Percentiles rank a stretch among this genome's conserved stretches.
These are phyloP conservation scores for Clarias fuscus DNA, from an alignment of 2,797 vertebrate species.

Conservation along the genomic window DNA sequence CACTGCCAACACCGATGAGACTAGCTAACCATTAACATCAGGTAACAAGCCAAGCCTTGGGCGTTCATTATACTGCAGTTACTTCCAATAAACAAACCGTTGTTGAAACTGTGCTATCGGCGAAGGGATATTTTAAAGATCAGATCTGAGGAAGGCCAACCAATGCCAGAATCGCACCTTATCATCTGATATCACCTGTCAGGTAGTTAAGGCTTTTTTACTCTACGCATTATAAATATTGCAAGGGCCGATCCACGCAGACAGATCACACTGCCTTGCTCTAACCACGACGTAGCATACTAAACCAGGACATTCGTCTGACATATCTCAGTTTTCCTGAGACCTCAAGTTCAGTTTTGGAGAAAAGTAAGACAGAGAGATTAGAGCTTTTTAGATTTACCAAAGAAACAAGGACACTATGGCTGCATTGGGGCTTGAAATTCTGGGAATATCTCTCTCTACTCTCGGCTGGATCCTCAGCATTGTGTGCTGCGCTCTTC, in stretches of 20 bases:
- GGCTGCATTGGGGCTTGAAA: constrained; percentile 83
- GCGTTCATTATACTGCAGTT: constrained; percentile 65
- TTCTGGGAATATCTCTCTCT: constrained; percentile 77
- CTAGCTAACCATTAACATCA: constrained; percentile 64
- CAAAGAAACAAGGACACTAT: constrained; percentile 57
- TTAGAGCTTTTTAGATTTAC: constrained; percentile 2
- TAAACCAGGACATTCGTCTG: constrained; percentile 16
- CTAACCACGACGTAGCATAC: neutral
- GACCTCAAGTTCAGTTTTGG: neutral
- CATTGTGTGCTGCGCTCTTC: constrained; percentile 81
- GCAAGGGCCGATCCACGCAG: constrained; percentile 46
- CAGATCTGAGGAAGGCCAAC: constrained; percentile 15
- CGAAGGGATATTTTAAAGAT: constrained; percentile 61
- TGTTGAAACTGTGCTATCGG: constrained; percentile 57
- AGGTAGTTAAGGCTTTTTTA: constrained; percentile 54
- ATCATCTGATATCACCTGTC: constrained; percentile 70
- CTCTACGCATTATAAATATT: constrained; percentile 59
- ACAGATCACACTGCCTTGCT: constrained; percentile 43
- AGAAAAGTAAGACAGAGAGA: constrained; percentile 9
- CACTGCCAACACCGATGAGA: constrained; percentile 33
- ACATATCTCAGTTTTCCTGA: neutral
- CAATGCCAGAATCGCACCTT: constrained; percentile 56
- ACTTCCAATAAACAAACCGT: constrained; percentile 65
- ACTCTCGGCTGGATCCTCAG: constrained; percentile 84
- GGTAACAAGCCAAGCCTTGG: constrained; percentile 57